A percentile compares a stretch with the other conserved stretches of the same genome.
These are phyloP conservation scores for Argyresthia goedartella DNA, from an alignment of 2,888 invertebrate genomes.

Conservation along the genomic window DNA sequence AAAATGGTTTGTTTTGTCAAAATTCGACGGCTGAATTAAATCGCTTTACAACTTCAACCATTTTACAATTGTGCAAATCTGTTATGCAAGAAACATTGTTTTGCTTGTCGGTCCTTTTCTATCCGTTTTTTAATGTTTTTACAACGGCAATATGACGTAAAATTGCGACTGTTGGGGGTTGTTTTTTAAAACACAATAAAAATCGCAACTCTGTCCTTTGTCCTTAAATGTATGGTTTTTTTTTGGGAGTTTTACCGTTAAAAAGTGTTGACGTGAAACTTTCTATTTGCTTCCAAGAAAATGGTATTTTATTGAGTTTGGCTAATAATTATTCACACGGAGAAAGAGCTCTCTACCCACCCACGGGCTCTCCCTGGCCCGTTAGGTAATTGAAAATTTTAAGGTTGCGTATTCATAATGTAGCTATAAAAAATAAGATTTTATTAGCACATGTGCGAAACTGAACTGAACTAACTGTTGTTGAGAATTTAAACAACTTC, in stretches of 20 bases:
- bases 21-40: background rate
- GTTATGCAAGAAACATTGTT: background rate
- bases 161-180: background rate
- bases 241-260: slow-evolving; percentile 27
- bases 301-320: background rate
- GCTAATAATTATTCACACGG: no score
- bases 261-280: slow-evolving; percentile 25
- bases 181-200: background rate
- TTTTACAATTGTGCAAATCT: background rate
- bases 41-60: background rate
- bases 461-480: no score
- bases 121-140: background rate
- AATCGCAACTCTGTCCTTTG: background rate
- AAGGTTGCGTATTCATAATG: no score
- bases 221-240: slow-evolving; percentile 30
- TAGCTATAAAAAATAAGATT: no score
- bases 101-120: background rate
- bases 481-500: no score
- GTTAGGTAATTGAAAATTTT: no score
- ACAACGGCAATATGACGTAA: background rate
- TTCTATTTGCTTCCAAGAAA: background rate
- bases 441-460: no score
- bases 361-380: no score
- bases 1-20: background rate
- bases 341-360: no score